Evolutionary conservation across 2,888 invertebrate species (phyloP), one percentile per base, ranked within the genome.

Genomic region (Folsomia manolachei): DNA sequence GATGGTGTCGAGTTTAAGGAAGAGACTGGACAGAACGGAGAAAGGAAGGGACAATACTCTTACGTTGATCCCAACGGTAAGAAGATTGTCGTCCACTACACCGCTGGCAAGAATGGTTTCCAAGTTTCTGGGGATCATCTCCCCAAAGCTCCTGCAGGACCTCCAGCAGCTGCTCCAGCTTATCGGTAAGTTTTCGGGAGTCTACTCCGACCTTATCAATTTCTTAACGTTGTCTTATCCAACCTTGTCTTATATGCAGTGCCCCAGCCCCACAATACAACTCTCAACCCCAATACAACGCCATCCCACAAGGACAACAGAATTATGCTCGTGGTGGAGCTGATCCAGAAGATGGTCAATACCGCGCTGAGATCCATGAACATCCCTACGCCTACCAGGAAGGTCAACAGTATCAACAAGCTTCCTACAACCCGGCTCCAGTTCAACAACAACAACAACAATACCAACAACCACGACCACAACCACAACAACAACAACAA

Each of bases 11-110:
- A 93, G 84, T 94, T 93, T 85, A 94, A 94, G 83, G 94, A 94
- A 85, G 94, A 94, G 84, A 92, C 93, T 73, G 92, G 92, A 83
- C 88, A 90, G 9, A 90, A 92, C 78, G 94, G 94, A 81, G 91
- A 91, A 84, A 89, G 93, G 72, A 89, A 89, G 80, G 94, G 94
- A 80, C 89, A 89, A 79, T 94, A 94, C 85, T 92, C 92, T 73
- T 94, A 94, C 85, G 89, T 94, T 64, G 94, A 94, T 84, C 92
- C 93, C 27, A 66, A 87, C 56, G 94, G 94, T 51, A 88, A 92
- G 83, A 89, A 90, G 81, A 89, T 91, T 81, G 93, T 92, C 26
- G 89, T 94, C 82, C 89, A 88, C 80, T 94, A 93, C 84, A 90
- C 93, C 11, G 94, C 94, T 51, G 94, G 93, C 81, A 93, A 93